Conservation (phyloP, 92 coral and sea anemone genomes). For the Virgularia gustaviana region DNA sequence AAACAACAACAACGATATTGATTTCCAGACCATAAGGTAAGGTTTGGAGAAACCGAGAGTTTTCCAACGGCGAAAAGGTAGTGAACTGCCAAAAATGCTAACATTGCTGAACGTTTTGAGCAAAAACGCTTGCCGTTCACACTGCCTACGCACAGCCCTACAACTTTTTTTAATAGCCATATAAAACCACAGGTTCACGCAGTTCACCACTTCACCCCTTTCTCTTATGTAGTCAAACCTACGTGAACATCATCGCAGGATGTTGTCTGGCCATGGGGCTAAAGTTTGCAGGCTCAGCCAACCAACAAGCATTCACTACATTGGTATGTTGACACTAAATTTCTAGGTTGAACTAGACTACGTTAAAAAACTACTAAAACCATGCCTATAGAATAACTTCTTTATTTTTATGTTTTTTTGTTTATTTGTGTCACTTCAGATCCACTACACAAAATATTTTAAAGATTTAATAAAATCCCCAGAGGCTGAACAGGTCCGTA, state of each 20-base stretch:
- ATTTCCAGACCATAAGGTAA: slow-evolving; percentile 84
- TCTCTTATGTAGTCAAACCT: slow-evolving; percentile 87
- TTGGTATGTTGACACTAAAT: slow-evolving; percentile 48
- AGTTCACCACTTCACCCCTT: no score
- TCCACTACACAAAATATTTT: slow-evolving; percentile 79
- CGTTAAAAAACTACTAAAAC: not conserved
- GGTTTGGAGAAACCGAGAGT: no score
- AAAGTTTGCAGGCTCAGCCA: slow-evolving; percentile 94
- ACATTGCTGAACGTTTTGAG: no score
- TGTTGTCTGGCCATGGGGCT: slow-evolving; percentile 96
- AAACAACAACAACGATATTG: slow-evolving; percentile 63
- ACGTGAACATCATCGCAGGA: slow-evolving; percentile 88
- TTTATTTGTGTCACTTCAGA: slow-evolving; percentile 47
- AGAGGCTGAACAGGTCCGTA: slow-evolving; percentile 78
- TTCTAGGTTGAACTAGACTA: not conserved
- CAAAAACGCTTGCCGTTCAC: no score
- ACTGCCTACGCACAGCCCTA: no score
- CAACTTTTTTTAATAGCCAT: no score
- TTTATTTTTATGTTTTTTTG: not conserved
- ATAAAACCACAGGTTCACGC: no score
- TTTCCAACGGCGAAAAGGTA: no score
- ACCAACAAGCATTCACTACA: slow-evolving; percentile 78
- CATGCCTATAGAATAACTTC: not conserved
- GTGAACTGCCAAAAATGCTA: no score
- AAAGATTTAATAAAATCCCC: slow-evolving; percentile 58